Evolutionary conservation across 2,797 vertebrate genomes (phyloP).

Genomic region (Pelobates cultripes): DNA sequence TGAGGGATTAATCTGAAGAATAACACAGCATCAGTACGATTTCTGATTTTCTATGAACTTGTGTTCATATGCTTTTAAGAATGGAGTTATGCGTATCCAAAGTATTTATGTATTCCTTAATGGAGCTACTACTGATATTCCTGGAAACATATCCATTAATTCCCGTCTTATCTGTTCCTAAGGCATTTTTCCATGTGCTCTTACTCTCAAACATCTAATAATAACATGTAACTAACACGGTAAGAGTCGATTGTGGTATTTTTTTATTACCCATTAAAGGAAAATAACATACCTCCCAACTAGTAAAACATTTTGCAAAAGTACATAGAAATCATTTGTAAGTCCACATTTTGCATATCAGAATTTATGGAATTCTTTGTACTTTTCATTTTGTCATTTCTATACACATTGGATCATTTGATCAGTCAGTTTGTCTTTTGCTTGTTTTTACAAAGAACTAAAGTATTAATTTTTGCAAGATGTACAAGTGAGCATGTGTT

Average conservation of each 20-base stretch:
- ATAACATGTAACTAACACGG: too few relatives aligned
- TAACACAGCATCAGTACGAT: too few relatives aligned
- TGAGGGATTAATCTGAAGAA: too few relatives aligned
- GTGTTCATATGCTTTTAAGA: too few relatives aligned
- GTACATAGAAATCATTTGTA: neutral
- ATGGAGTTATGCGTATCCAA: too few relatives aligned
- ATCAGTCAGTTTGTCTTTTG: neutral
- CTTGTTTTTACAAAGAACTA: neutral
- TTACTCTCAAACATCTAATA: too few relatives aligned
- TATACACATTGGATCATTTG: conserved; percentile 9
- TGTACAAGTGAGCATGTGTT: conserved; percentile 7
- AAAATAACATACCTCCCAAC: conserved; percentile 4
- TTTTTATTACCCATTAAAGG: conserved; percentile 15
- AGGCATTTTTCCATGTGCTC: too few relatives aligned
- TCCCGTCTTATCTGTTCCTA: too few relatives aligned
- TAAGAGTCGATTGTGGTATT: neutral
- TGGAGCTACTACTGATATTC: too few relatives aligned
- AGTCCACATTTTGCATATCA: neutral
- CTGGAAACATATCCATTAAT: too few relatives aligned
- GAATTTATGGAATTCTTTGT: conserved; percentile 17
- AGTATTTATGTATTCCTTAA: too few relatives aligned
- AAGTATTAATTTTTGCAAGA: conserved; percentile 26
- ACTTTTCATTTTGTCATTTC: neutral
- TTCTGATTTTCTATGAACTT: too few relatives aligned
- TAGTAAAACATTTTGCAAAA: neutral